Conservation (phyloP, 2,113 vertebrate genomes). For the Caranx melampygus region DNA sequence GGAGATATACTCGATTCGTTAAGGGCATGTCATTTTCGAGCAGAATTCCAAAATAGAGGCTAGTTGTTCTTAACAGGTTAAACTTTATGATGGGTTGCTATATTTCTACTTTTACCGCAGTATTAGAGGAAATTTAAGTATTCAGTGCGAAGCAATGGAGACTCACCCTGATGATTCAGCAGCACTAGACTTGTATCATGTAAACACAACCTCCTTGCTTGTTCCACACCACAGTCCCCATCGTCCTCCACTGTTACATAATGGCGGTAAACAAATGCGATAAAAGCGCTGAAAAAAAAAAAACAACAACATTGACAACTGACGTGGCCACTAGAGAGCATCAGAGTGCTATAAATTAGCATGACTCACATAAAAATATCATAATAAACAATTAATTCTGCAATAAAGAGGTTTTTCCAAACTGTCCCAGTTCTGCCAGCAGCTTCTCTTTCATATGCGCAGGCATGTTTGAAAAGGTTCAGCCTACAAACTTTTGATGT, state of each 20-base stretch:
- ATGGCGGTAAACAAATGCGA: neutral
- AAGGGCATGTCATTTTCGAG: too few relatives aligned
- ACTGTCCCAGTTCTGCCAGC: constrained; percentile 62
- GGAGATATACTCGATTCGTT: too few relatives aligned
- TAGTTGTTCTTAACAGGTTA: too few relatives aligned
- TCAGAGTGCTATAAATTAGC: neutral
- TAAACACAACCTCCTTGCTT: neutral
- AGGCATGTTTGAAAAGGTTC: constrained; percentile 30
- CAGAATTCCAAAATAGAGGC: too few relatives aligned
- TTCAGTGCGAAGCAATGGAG: neutral
- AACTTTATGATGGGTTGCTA: neutral
- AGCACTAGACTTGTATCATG: neutral
- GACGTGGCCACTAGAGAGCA: constrained; percentile 43
- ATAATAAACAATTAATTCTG: constrained; percentile 46
- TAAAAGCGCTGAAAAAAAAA: neutral
- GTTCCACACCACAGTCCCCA: neutral
- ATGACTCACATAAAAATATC: neutral
- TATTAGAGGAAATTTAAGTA: neutral
- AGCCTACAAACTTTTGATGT: constrained; percentile 42
- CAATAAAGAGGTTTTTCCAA: neutral
- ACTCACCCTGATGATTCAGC: neutral
- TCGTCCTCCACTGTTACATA: neutral
- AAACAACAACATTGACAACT: neutral
- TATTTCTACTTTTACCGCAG: neutral
- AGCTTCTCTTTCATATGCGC: constrained; percentile 29